Evolutionary conservation across 2,888 invertebrate genomes (phyloP).

Genomic region (Plagodis dolabraria): DNA sequence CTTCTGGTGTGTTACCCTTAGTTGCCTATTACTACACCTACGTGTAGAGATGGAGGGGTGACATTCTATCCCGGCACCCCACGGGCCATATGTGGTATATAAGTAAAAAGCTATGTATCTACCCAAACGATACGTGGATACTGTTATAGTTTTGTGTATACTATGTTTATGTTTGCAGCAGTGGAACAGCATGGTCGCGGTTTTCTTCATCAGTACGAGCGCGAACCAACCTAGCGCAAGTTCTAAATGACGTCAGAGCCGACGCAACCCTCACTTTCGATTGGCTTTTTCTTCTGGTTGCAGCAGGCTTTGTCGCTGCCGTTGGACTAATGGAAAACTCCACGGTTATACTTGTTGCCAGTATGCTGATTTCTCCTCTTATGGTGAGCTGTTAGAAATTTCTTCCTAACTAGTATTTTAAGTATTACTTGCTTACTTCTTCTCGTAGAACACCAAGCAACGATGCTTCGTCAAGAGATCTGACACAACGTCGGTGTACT

Average conservation of each 20-base stretch:
- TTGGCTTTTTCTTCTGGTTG: constrained; percentile 88
- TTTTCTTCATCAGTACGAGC: constrained; percentile 88
- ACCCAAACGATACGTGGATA: not conserved
- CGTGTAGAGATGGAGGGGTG: too few relatives aligned
- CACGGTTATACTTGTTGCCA: constrained; percentile 89
- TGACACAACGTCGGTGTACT: too few relatives aligned
- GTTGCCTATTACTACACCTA: too few relatives aligned
- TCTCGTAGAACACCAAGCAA: not conserved
- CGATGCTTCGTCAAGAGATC: too few relatives aligned
- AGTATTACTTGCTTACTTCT: not conserved
- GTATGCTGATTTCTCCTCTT: constrained; percentile 92
- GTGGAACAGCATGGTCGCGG: constrained; percentile 80
- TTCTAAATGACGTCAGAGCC: constrained; percentile 87
- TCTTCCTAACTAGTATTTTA: not conserved
- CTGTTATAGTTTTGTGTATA: constrained; percentile 12
- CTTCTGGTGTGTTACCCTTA: too few relatives aligned
- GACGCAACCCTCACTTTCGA: constrained; percentile 91
- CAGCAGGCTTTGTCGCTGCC: constrained; percentile 90
- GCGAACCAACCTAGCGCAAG: constrained; percentile 88
- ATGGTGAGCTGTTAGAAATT: constrained; percentile 83
- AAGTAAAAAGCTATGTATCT: too few relatives aligned
- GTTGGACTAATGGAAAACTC: constrained; percentile 90
- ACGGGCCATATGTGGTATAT: too few relatives aligned
- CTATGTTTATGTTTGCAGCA: constrained; percentile 25
- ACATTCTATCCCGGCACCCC: too few relatives aligned